phyloP scores from a whole-genome alignment of 1,140 invertebrate species.

The Nasonia vitripennis region DNA sequence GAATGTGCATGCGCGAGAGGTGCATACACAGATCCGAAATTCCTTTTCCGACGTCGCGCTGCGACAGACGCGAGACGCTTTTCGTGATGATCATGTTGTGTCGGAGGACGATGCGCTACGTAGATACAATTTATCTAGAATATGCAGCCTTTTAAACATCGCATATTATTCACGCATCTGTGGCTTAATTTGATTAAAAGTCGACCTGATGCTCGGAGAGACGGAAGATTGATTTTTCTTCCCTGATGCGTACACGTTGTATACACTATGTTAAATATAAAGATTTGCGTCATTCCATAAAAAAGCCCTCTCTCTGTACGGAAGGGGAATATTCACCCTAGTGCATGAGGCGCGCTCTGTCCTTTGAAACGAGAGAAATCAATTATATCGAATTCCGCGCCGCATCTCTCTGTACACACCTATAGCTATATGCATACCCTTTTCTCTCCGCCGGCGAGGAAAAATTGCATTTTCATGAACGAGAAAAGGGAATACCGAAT shows the following conservation, averaged over 20 bases:
- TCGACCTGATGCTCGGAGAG: background rate
- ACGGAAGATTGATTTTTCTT: slow-evolving; percentile 1
- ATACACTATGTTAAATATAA: background rate
- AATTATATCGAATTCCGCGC: background rate
- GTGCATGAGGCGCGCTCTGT: background rate
- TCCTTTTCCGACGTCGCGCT: too few species aligned
- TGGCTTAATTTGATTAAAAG: background rate
- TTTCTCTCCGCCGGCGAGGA: too few species aligned
- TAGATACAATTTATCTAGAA: too few species aligned
- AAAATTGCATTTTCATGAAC: background rate
- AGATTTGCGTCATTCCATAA: slow-evolving; percentile 1
- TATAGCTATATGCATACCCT: too few species aligned
- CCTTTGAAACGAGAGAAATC: background rate
- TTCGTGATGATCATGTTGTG: too few species aligned
- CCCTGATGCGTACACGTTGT: background rate
- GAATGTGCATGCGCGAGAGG: background rate
- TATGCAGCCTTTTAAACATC: too few species aligned
- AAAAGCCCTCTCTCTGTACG: background rate
- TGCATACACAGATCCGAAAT: too few species aligned
- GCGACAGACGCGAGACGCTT: too few species aligned
- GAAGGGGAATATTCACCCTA: background rate
- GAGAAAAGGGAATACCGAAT: background rate
- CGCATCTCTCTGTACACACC: too few species aligned
- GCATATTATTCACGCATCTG: background rate
- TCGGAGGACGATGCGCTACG: too few species aligned